Base-by-base conservation (phyloP, 2,797 vertebrate species). In the Propithecus perrieri region DNA sequence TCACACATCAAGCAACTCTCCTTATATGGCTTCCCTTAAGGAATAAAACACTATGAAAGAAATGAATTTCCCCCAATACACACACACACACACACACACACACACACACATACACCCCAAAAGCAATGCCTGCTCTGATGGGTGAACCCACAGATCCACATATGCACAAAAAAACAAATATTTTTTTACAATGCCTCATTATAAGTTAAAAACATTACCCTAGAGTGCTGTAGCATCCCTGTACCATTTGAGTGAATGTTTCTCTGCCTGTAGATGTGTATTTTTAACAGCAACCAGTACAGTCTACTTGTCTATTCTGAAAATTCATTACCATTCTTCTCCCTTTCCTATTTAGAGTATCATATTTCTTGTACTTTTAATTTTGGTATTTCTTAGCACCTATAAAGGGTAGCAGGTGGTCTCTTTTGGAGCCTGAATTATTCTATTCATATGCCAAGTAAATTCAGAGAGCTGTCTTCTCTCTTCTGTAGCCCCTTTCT, bases 401-500 rank as follows among this genome's bases (percentile, higher is more conserved):
- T 96, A 95, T 90, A 97, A 97, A 97, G 93, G 72, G 85, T 92
- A 95, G 61, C 97, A 98, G 96, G 96, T 97, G 95, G 92, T 95
- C 95, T 95, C 89, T 94, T 97, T 76, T 86, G 89, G 91, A 97
- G 69, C 13, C 81, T 48, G 41, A 91, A 91, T 97, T 90, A 55
- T 88, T 93, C 89, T 94, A 48, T 78, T 97, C 59, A 13, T 17
- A 6, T 90, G 96, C 86, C 87, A 93, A 92, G 74, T 74, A 90
- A 96, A 96, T 79, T 89, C 87, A 90, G 81, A 92, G 85, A 93
- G 48, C 86, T 96, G 72, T 88, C 85, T 89, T 78, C 67, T 76
- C 83, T 89, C 67, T 38, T 63, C 35, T 83, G n/a, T 13, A 86
- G 53, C 65, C 71, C 89, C 76, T 72, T 78, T 84, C 74, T 30